Evolutionary conservation across 2,888 invertebrate species (phyloP).

Genomic region (Drosophila setosimentum): DNA sequence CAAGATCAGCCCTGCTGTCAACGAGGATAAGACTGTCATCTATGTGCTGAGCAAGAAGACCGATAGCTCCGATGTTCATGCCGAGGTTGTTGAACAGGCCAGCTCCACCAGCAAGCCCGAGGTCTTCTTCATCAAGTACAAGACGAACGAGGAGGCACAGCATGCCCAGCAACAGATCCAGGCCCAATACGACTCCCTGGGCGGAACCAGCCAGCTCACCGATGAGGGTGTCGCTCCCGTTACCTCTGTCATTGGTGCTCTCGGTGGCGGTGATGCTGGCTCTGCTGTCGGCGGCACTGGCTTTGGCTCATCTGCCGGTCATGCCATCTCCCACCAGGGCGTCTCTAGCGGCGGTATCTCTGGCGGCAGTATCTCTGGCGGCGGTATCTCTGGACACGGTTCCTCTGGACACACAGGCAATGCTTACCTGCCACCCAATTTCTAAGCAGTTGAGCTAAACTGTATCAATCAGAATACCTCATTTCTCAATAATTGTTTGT

Average conservation of each 20-base stretch:
- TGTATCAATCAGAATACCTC: neutral
- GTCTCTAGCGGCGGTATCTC: constrained; percentile 37
- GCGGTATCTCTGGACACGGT: constrained; percentile 41
- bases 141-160: constrained; percentile 84
- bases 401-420: constrained; percentile 56
- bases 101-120: constrained; percentile 84
- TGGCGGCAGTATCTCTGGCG: constrained; percentile 37
- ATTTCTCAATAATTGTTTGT: constrained; percentile 39
- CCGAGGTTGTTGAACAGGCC: constrained; percentile 82
- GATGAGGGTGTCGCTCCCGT: constrained; percentile 84
- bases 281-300: constrained; percentile 50
- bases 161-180: constrained; percentile 85
- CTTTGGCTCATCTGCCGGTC: constrained; percentile 38
- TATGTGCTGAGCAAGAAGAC: constrained; percentile 85
- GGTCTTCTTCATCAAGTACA: constrained; percentile 85
- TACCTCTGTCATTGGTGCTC: constrained; percentile 83
- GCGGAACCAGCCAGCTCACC: constrained; percentile 83
- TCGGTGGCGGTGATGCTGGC: constrained; percentile 65
- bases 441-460: constrained; percentile 66
- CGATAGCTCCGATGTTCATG: constrained; percentile 81
- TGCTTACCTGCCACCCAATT: constrained; percentile 83
- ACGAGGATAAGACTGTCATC: constrained; percentile 85
- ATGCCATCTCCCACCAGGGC: constrained; percentile 40
- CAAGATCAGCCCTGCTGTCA: constrained; percentile 82
- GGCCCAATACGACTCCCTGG: constrained; percentile 84